phyloP scores from a whole-genome alignment of 2,113 vertebrate species.

The Xenus cinereus region DNA sequence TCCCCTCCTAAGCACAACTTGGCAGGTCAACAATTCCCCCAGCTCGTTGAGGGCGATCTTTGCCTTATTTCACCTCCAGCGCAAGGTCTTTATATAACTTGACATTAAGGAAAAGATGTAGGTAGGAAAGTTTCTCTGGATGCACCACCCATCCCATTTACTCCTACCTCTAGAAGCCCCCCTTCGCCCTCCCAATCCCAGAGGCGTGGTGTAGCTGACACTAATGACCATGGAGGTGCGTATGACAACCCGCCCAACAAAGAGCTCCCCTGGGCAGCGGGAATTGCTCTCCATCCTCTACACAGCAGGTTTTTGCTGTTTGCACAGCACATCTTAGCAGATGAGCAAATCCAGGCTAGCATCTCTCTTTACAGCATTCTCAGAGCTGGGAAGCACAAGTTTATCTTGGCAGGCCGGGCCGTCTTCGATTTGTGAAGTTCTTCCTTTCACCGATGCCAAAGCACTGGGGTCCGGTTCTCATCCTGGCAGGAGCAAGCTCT shows the following conservation, averaged over 20 bases:
- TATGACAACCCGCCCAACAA: background rate
- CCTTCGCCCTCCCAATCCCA: background rate
- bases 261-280: background rate
- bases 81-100: background rate
- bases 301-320: background rate
- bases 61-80: background rate
- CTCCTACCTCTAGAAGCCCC: background rate
- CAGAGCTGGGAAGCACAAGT: background rate
- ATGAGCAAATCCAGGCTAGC: background rate
- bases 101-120: background rate
- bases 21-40: accelerated
- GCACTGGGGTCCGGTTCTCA: background rate
- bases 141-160: background rate
- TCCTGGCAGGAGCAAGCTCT: background rate
- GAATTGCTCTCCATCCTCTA: background rate
- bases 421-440: background rate
- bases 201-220: background rate
- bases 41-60: background rate
- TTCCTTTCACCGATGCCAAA: background rate
- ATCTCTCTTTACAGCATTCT: background rate
- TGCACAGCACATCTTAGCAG: background rate
- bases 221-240: accelerated
- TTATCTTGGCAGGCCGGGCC: background rate
- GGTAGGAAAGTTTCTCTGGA: background rate
- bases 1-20: background rate